Evolutionary conservation across 2,113 vertebrate species (phyloP).

Genomic region (Xenopus borealis): DNA sequence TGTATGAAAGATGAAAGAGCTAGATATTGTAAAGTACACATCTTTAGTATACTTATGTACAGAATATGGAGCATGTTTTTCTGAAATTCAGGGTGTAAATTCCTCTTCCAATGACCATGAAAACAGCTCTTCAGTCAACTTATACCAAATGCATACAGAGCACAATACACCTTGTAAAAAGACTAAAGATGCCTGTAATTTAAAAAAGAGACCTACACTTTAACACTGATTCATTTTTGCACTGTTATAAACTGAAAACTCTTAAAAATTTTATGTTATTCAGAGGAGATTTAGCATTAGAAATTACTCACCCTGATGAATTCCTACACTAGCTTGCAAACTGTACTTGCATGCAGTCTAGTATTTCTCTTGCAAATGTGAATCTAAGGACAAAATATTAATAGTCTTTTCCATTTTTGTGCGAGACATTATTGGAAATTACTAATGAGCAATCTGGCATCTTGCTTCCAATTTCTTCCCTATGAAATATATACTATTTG

Average conservation of each 20-base stretch:
- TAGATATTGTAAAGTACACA: too few species aligned
- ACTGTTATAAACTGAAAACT: slow-evolving; percentile 62
- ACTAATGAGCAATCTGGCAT: slow-evolving; percentile 58
- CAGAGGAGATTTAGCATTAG: slow-evolving; percentile 53
- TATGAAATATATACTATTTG: slow-evolving; percentile 58
- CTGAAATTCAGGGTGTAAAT: too few species aligned
- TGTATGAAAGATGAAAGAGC: too few species aligned
- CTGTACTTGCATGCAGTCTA: slow-evolving; percentile 52
- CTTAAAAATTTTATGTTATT: slow-evolving; percentile 71
- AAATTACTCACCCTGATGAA: slow-evolving; percentile 60
- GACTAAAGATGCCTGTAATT: too few species aligned
- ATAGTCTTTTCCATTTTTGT: slow-evolving; percentile 60
- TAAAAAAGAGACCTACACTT: too few species aligned
- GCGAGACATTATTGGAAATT: slow-evolving; percentile 65
- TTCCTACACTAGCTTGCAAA: slow-evolving; percentile 34
- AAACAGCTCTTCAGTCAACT: too few species aligned
- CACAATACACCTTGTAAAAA: too few species aligned
- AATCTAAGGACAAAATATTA: slow-evolving; percentile 60
- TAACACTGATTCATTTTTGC: slow-evolving; percentile 48
- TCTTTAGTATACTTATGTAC: too few species aligned
- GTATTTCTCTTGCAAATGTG: slow-evolving; percentile 61
- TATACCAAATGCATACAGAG: too few species aligned
- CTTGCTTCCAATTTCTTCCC: slow-evolving; percentile 62
- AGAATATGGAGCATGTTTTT: too few species aligned
- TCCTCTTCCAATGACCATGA: too few species aligned